Base-by-base conservation (phyloP, 2,113 vertebrate species). In the Plotosus lineatus region DNA sequence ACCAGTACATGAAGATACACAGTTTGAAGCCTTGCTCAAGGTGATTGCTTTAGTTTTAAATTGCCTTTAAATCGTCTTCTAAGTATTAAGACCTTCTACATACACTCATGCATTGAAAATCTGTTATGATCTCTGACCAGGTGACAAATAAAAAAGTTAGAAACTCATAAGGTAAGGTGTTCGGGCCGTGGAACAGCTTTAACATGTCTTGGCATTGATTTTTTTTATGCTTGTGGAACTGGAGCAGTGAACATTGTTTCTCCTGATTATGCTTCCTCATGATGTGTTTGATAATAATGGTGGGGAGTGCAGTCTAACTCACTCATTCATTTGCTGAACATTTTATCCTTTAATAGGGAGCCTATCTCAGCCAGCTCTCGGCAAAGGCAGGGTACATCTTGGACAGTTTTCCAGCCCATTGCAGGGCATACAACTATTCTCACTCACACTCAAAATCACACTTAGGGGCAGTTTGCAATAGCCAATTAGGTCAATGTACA, bases 1-100 rank as follows among this genome's bases (percentile, higher is more conserved):
- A 42, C 98, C 98, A 42, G 97, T 99, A n/a, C 97, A 99, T 0
- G 97, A 99, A 88, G 98, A 99, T 88, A 99, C 97, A 42, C 98
- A 99, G 78, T 99, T 99, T 91, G 97, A 99, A 90, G 97, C 98
- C 36, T 92, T 99, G 56, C 91, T 99, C 61, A 99, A 99, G 94
- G 98, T 98, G 74, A 14, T 33, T 14, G 3, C 56, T 42, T 31
- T 0, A 55, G 53, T 51, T 80, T 65, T 36, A 74, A 15, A 11
- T 12, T 23, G 36, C 31, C 4, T 33, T 60, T 14, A 74, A 26
- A 23, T 71, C 15, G 10, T n/a, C n/a, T n/a, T n/a, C 1, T n/a
- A 19, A 66, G 40, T 40, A 6, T 40, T 40, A n/a, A n/a, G 21
- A 14, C n/a, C 15, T 65, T 38, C 10, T 6, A 65, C 1, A 68